Evolutionary conservation across 2,888 invertebrate genomes (phyloP).

Genomic region (Oscheius sp.): DNA sequence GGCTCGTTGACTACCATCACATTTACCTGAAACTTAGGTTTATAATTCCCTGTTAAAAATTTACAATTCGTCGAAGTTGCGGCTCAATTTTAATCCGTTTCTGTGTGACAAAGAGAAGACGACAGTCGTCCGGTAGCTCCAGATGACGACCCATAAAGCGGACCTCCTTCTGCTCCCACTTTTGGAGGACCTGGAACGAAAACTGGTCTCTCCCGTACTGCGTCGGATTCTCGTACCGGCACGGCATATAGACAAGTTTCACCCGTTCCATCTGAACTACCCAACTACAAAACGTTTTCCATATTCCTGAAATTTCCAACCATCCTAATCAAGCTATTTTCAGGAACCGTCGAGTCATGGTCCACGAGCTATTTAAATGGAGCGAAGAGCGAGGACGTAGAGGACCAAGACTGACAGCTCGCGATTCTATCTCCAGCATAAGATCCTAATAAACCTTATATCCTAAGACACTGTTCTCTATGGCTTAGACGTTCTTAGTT

Average conservation of each 20-base stretch:
- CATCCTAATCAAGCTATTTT: no score
- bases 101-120: conserved; percentile 46
- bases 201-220: no score
- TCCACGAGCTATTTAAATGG: no score
- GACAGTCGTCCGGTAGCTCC: conserved; percentile 50
- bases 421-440: no score
- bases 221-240: no score
- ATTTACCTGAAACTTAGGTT: conserved; percentile 41
- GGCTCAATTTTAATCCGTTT: conserved; percentile 36
- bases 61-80: conserved; percentile 47
- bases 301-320: background rate
- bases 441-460: no score
- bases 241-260: no score
- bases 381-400: no score
- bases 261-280: background rate
- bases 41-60: background rate
- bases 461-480: no score
- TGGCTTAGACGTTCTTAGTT: no score
- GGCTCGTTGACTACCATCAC: conserved; percentile 40
- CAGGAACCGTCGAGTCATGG: no score
- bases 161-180: conserved; percentile 31
- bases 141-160: conserved; percentile 17
- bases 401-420: no score
- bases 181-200: conserved; percentile 34
- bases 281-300: background rate